A percentile compares a stretch with the other conserved stretches of the same genome.
Conservation (phyloP, 2,113 vertebrate species). For the Equus quagga region DNA sequence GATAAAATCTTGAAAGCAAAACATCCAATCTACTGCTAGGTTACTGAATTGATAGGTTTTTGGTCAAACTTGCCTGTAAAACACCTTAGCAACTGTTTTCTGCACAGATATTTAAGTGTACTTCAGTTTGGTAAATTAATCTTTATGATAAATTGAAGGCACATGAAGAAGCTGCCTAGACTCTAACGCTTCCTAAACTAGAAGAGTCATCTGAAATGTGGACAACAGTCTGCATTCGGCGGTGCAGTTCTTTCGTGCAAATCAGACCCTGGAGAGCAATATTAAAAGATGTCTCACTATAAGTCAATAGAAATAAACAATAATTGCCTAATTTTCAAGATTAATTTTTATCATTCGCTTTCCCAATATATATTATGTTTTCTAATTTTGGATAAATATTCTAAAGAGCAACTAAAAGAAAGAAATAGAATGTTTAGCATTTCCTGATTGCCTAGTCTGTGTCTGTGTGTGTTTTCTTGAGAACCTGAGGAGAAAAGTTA, state of each 20-base stretch:
- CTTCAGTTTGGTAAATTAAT: neutral
- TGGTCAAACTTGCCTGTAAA: slow-evolving; percentile 1
- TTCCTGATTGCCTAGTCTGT: neutral
- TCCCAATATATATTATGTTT: neutral
- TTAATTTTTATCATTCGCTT: neutral
- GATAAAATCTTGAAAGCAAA: slow-evolving; percentile 20
- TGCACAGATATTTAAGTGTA: neutral
- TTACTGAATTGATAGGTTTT: neutral
- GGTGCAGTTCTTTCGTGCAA: neutral
- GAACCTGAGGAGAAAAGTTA: neutral
- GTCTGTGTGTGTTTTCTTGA: neutral
- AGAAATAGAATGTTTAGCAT: neutral
- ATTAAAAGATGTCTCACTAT: slow-evolving; percentile 24
- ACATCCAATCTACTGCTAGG: neutral
- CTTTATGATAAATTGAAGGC: neutral
- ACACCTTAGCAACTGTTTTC: neutral
- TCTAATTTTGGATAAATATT: slow-evolving; percentile 51
- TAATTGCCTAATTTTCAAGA: slow-evolving; percentile 39
- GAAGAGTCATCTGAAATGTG: neutral
- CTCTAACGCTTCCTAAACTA: neutral
- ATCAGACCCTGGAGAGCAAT: neutral
- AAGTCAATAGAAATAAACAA: slow-evolving; percentile 27
- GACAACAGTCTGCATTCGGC: neutral
- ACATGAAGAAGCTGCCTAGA: neutral
- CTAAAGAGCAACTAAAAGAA: neutral